Evolutionary conservation across 2,113 vertebrate species (phyloP), one percentile per base, ranked within the genome.

Genomic region (Rhinichthys klamathensis): DNA sequence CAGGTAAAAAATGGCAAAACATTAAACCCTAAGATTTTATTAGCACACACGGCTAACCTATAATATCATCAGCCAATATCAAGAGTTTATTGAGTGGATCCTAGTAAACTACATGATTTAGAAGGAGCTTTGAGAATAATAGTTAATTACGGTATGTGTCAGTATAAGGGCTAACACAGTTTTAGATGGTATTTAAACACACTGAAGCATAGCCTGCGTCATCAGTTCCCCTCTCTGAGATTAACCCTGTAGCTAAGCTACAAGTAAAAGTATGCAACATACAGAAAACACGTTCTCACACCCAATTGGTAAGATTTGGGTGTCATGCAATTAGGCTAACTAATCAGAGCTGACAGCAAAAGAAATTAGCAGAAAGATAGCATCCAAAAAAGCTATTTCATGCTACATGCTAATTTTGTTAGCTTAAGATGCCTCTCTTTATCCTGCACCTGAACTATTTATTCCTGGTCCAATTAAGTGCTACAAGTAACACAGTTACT

Each of bases 291-390:
- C 0, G 6, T 35, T 13, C 41, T 69, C 63, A 69, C 49, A 51
- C 30, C 65, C 8, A 72, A 25, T 1, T 32, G 4, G 30, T 72
- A 70, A 54, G 67, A 82, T 69, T 69, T 69, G 61, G 9, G 56
- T 61, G 25, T n/a, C 3, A 10, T 63, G 41, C 46, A 51, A 51
- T 54, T 82, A 30, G 30, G 30, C 30, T 30, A 65, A 49, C 78
- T 49, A 69, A 69, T 69, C 61, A 82, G n/a, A 80, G n/a, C 1
- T 82, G 60, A 80, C 41, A 46, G n/a, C 12, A 4, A 77, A 11
- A 82, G 44, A 15, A 82, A 51, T n/a, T 1, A 60, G 7, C 3
- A 27, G 16, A 32, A 56, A 21, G 25, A n/a, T 51, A 51, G 15
- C 49, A 69, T 69, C 65, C 65, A 69, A 30, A 41, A 41, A 25